phyloP scores from a whole-genome alignment of 2,113 vertebrate genomes.

The Cryptotis parvus region DNA sequence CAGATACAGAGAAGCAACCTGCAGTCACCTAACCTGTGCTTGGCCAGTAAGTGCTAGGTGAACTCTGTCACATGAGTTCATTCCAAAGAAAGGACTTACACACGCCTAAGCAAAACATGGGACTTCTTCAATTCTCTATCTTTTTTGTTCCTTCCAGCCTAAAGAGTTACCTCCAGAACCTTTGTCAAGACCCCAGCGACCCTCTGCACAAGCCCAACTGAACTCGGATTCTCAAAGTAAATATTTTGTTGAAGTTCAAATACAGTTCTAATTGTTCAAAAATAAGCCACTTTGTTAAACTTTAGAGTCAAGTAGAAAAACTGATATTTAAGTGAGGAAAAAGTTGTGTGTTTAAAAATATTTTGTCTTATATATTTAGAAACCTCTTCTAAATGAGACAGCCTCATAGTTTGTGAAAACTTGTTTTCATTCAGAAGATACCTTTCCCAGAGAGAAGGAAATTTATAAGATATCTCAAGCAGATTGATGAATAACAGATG shows the following conservation, averaged over 20 bases:
- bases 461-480: too few species aligned
- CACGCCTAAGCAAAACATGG: background rate
- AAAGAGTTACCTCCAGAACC: constrained; percentile 81
- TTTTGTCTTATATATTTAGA: too few species aligned
- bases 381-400: too few species aligned
- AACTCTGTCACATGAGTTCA: rapidly evolving
- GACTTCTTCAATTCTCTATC: background rate
- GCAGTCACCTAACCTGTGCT: rapidly evolving
- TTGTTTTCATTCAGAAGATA: too few species aligned
- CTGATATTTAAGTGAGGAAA: background rate
- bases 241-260: background rate
- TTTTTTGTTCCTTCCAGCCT: constrained; percentile 67
- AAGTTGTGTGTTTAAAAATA: background rate
- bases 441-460: too few species aligned
- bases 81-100: rapidly evolving
- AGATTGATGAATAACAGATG: too few species aligned
- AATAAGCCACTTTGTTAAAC: background rate
- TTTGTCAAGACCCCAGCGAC: constrained; percentile 69
- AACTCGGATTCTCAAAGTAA: constrained; percentile 51
- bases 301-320: background rate
- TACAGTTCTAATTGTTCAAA: background rate
- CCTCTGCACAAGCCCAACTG: background rate
- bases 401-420: too few species aligned
- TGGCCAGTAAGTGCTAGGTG: rapidly evolving
- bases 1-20: background rate